Evolutionary conservation across 2,888 invertebrate species (phyloP).

Genomic region (Bimastos eiseni): DNA sequence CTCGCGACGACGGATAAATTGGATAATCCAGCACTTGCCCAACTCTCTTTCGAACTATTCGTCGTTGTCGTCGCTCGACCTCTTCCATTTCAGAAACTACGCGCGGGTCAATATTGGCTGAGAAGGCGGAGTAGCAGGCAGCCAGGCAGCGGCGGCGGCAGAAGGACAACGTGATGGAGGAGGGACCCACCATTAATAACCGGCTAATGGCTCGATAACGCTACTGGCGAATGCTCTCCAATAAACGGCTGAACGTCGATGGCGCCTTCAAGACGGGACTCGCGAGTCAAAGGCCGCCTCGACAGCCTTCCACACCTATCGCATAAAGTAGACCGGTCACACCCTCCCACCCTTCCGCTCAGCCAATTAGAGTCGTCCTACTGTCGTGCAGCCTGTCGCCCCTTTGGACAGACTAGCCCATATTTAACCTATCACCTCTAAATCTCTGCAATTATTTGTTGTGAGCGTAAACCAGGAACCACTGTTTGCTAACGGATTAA

Average conservation of each 20-base stretch:
- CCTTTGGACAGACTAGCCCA: neutral
- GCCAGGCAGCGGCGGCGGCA: neutral
- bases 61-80: constrained; percentile 1
- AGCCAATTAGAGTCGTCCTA: neutral
- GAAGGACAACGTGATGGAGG: neutral
- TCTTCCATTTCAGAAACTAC: constrained; percentile 13
- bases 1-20: constrained; percentile 13
- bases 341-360: constrained; percentile 2
- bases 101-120: constrained; percentile 21
- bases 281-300: constrained; percentile 20
- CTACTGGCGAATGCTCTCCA: constrained; percentile 24
- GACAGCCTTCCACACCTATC: constrained; percentile 18
- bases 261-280: constrained; percentile 21
- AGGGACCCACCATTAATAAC: constrained; percentile 20
- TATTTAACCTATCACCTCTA: neutral
- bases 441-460: neutral
- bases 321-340: neutral
- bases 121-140: neutral
- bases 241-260: constrained; percentile 21
- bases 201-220: constrained; percentile 17
- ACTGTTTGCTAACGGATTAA: neutral
- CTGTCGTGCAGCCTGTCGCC: neutral
- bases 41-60: neutral
- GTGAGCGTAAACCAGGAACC: neutral
- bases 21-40: neutral